Evolutionary conservation across 1,140 invertebrate genomes (phyloP), one percentile per base, ranked within the genome.

Genomic region (Leptonema lineaticorne): DNA sequence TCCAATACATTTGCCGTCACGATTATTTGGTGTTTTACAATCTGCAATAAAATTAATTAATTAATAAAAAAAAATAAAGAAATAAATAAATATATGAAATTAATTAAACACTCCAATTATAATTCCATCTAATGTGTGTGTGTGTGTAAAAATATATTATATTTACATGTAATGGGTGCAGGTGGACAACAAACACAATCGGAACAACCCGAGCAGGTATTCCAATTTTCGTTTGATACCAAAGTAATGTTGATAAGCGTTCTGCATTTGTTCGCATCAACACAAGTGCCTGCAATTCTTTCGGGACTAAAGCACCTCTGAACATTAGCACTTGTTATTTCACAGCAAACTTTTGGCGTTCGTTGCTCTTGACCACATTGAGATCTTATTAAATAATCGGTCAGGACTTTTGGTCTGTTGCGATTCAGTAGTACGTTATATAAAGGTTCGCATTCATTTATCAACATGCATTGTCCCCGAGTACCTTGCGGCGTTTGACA

Each of bases 401-500:
- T 53, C 11, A 26, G 4, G 14, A 11, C 8, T 4, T 53, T 53
- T 20, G 46, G 9, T 48, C 46, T 48, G 8, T 2, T 53, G 27
- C 24, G 22, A 26, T 53, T 60, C 22, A 14, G 9, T 5, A 58
- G 22, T 24, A 60, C 1, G 1, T 24, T 20, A 24, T n/a, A 27
- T 14, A 70, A 24, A 11, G 14, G 2, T 1, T 37, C 8, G 41
- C 68, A 70, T 26, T 70, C 18, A 14, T 26, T 24, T 1, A 70
- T 60, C 2, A 11, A 4, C 24, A 70, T 58, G 27, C 68, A 70
- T 11, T 22, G 26, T 1, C 68, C 68, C 5, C 5, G 1, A 3
- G 22, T 22, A 20, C 41, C 29, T 11, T 60, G 33, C 1, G 68
- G 68, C 22, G 53, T 70, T 0, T 14, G 11, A 46, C 68, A 70